Conservation (phyloP, 92 coral and sea anemone species). For the Chrysogorgia sp. region DNA sequence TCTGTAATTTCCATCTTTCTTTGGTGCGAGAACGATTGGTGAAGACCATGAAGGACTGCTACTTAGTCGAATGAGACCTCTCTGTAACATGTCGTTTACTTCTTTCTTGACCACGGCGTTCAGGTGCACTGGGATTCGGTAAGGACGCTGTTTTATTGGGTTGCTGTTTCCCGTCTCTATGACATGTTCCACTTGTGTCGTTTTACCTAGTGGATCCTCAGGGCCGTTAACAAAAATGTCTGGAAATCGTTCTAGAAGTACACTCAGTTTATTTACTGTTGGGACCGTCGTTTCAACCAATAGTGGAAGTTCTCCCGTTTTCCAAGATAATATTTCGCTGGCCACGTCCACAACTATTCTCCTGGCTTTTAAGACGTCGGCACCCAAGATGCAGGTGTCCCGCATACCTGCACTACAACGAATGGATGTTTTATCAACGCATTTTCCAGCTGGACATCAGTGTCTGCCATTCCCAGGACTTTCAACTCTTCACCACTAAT, state of each 20-base stretch:
- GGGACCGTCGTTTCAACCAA: background rate
- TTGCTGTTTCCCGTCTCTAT: background rate
- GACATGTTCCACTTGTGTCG: background rate
- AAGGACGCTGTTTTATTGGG: background rate
- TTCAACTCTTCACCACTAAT: conserved; percentile 16
- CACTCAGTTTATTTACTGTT: background rate
- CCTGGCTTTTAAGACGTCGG: background rate
- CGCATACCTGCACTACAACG: background rate
- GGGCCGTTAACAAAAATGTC: conserved; percentile 12
- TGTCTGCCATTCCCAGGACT: background rate
- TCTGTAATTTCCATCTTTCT: too few species aligned
- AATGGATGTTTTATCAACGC: background rate
- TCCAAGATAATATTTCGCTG: background rate
- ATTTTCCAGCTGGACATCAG: background rate
- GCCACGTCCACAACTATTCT: conserved; percentile 11
- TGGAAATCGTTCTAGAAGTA: background rate
- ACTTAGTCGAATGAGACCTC: too few species aligned
- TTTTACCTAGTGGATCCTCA: background rate
- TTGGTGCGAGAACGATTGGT: too few species aligned
- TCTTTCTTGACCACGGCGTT: background rate
- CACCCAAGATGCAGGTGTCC: background rate
- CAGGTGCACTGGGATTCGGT: background rate
- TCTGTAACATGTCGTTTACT: background rate
- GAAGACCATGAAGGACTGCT: too few species aligned
- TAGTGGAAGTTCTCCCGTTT: background rate